Percentiles rank a stretch among this genome's conserved stretches.
These are phyloP conservation scores for Falco punctatus DNA, from an alignment of 2,113 vertebrate genomes.

Conservation along the genomic window DNA sequence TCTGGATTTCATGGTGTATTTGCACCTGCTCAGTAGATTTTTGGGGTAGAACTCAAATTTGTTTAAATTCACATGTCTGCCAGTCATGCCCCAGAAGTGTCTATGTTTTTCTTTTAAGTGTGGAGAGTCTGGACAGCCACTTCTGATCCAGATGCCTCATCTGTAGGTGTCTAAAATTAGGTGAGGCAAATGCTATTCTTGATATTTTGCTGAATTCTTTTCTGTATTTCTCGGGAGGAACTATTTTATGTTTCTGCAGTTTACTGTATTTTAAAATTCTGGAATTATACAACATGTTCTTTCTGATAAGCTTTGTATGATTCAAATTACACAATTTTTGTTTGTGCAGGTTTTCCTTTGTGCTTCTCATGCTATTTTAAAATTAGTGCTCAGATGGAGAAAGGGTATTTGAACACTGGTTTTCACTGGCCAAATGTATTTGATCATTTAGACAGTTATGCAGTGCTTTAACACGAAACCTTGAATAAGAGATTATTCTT, in stretches of 20 bases:
- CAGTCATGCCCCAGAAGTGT: background rate
- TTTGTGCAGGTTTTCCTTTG: background rate
- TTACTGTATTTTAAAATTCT: background rate
- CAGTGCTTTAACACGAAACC: background rate
- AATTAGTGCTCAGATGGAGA: background rate
- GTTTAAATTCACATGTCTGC: background rate
- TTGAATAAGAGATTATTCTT: background rate
- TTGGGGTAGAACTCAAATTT: background rate
- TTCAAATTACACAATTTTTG: background rate
- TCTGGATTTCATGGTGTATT: background rate
- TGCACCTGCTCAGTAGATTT: background rate
- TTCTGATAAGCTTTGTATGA: background rate
- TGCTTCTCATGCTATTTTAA: background rate
- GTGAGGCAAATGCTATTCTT: background rate
- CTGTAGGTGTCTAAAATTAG: background rate
- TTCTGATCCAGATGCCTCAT: background rate
- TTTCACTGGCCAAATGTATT: background rate
- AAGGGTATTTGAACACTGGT: background rate
- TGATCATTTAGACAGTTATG: background rate
- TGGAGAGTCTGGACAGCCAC: background rate
- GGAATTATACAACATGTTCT: background rate
- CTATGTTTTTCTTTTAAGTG: background rate
- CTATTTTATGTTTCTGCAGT: background rate
- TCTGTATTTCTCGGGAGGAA: background rate
- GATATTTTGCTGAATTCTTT: background rate